Evolutionary conservation across 2,888 invertebrate genomes (phyloP), one percentile per base, ranked within the genome.

Genomic region (Dichetophora obliterata): DNA sequence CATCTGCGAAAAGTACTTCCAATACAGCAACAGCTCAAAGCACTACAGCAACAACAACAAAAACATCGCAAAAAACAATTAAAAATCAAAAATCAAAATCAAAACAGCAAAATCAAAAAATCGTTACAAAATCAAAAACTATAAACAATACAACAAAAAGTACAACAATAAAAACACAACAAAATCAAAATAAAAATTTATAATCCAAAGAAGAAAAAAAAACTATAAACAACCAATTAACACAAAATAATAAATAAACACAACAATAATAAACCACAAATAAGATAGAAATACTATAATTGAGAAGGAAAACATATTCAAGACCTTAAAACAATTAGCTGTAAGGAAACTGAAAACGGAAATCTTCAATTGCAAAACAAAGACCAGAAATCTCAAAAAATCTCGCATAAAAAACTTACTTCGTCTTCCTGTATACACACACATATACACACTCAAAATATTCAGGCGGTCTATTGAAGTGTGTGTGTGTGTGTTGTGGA

Each of bases 61-160:
- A 16, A 72, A 79, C 37, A 75, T 70, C 57, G 78, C 79, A 75
- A 78, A 78, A 77, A 73, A 48, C 65, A 76, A 70, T 52, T 68
- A 48, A 59, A 54, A 31, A 69, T 61, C 69, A 52, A 73, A 78
- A 78, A 72, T 72, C 66, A 43, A 37, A 78, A 75, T 57, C 24
- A 24, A 71, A 63, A 71, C 73, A 77, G 75, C 48, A 63, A 24
- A 75, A 76, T 70, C 50, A 76, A 54, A 59, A 59, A 75, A 59
- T 31, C 24, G 8, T 77, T 8, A 69, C 43, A 75, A 72, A 74
- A 37, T 52, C 73, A 63, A n/a, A 74, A 75, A 52, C 63, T 43
- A 81, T 22, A 6, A 31, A 59, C 66, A 63, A 69, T 71, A 34
- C 75, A 75, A 69, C 74, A 70, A 34, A 37, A 76, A 43, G 34